These are phyloP conservation scores for Tinamus guttatus DNA, from an alignment of 2,113 vertebrate genomes.

Conservation along the genomic window DNA sequence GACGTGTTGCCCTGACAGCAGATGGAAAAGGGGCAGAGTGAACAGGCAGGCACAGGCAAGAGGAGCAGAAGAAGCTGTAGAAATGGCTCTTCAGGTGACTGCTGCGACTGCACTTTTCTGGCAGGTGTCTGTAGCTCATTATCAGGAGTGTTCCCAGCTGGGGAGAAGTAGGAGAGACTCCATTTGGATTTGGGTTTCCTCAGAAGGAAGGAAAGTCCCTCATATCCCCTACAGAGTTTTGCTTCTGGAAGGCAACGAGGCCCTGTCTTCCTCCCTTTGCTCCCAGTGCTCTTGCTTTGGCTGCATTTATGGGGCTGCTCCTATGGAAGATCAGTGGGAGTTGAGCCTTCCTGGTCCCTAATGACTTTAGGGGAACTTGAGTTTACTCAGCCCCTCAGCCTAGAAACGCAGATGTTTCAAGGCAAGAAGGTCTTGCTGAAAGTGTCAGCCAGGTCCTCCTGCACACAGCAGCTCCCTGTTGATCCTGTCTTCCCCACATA, in stretches of 20 bases:
- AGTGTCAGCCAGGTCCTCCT: neutral
- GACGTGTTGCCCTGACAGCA: neutral
- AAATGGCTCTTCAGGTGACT: neutral
- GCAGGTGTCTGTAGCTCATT: neutral
- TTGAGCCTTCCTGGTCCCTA: neutral
- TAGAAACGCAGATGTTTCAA: neutral
- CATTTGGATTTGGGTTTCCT: neutral
- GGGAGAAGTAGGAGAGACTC: neutral
- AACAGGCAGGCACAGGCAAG: neutral
- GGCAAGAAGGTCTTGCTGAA: neutral
- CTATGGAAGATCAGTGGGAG: neutral
- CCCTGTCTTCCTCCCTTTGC: neutral
- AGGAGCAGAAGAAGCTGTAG: neutral
- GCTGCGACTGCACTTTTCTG: neutral
- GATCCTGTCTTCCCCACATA: neutral
- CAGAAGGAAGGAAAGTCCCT: neutral
- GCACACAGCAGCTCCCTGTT: neutral
- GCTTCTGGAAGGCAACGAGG: neutral
- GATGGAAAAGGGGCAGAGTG: neutral
- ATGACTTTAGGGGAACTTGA: neutral
- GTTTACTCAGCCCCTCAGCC: neutral
- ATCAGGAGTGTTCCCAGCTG: neutral
- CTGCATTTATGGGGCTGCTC: neutral
- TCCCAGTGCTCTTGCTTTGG: neutral
- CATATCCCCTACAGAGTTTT: fast-evolving